These are phyloP conservation scores for Tolypeutes matacus DNA, from an alignment of 2,797 vertebrate genomes.

Conservation along the genomic window DNA sequence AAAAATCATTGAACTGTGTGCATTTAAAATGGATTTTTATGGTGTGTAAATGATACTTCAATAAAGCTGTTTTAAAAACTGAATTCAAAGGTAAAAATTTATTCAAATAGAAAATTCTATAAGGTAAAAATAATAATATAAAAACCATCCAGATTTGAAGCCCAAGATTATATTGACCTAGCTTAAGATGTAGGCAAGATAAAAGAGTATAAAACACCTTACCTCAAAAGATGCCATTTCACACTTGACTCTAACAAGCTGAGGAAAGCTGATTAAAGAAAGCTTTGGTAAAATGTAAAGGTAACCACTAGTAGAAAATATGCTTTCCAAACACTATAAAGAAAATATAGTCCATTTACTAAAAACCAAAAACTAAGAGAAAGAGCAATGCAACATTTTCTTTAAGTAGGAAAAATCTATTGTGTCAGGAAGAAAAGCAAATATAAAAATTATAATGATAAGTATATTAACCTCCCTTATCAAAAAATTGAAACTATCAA, in stretches of 20 bases:
- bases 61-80: background rate
- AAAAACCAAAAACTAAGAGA: background rate
- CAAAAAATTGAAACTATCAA: slow-evolving; percentile 11
- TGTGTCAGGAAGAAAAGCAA: background rate
- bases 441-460: background rate
- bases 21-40: background rate
- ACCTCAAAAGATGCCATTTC: background rate
- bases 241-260: background rate
- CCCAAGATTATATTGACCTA: background rate
- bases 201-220: background rate
- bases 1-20: background rate
- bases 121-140: background rate
- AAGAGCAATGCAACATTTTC: background rate
- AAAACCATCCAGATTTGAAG: background rate
- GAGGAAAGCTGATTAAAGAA: background rate
- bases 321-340: background rate
- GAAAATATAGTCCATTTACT: background rate
- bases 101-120: background rate
- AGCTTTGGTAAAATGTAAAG: background rate
- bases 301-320: background rate
- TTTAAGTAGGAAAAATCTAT: background rate
- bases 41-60: background rate
- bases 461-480: background rate
- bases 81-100: slow-evolving; percentile 33
- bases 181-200: background rate